Evolutionary conservation across 2,113 vertebrate genomes (phyloP).

Genomic region (Cinclus mexicanus): DNA sequence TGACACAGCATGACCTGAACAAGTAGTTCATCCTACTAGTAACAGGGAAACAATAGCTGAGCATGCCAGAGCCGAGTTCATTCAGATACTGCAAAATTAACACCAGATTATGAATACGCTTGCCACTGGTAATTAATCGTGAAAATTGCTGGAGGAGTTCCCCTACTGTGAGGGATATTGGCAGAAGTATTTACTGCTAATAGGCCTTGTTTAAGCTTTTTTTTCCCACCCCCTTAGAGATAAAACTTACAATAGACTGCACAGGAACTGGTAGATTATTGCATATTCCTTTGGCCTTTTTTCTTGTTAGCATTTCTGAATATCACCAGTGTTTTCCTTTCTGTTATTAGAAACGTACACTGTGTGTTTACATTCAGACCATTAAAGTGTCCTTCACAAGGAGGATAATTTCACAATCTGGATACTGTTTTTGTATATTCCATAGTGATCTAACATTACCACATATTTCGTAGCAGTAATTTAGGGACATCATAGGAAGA

Average conservation of each 20-base stretch:
- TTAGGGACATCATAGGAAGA: slow-evolving; percentile 43
- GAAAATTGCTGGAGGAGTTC: slow-evolving; percentile 70
- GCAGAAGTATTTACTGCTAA: slow-evolving; percentile 78
- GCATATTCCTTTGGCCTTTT: neutral
- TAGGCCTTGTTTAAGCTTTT: slow-evolving; percentile 80
- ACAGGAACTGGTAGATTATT: slow-evolving; percentile 40
- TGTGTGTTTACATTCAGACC: neutral
- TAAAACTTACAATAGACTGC: slow-evolving; percentile 66
- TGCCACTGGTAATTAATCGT: slow-evolving; percentile 74
- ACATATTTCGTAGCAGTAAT: slow-evolving; percentile 16
- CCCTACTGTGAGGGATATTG: slow-evolving; percentile 78
- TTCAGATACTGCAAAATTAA: slow-evolving; percentile 81
- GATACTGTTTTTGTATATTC: neutral
- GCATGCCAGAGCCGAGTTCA: slow-evolving; percentile 57
- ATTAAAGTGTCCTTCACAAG: neutral
- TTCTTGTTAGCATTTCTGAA: slow-evolving; percentile 12
- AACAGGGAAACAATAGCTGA: slow-evolving; percentile 69
- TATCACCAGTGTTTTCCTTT: neutral
- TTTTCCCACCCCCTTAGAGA: slow-evolving; percentile 51
- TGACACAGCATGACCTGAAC: slow-evolving; percentile 68
- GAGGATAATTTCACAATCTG: neutral
- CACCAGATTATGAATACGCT: slow-evolving; percentile 79
- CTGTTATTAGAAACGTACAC: neutral
- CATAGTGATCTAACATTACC: neutral
- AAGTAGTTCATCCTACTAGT: slow-evolving; percentile 67